Base-by-base conservation (phyloP, 2,113 vertebrate species). In the Misgurnus anguillicaudatus region DNA sequence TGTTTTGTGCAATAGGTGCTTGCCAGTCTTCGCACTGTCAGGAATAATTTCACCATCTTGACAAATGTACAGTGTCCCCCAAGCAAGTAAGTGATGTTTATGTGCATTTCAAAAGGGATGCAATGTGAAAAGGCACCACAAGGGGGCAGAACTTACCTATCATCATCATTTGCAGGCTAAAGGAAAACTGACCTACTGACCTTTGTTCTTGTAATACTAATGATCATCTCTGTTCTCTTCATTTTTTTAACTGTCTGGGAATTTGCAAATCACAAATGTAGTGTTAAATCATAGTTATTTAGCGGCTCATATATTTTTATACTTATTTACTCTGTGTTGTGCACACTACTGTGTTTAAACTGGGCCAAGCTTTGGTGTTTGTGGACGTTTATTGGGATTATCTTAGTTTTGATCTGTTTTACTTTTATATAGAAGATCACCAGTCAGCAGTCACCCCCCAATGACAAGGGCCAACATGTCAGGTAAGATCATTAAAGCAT, bases 31-130 rank as follows among this genome's bases (percentile, higher is more conserved):
- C 89, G 96, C 36, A 98, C 96, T 4, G 95, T 99, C 75, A 95
- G 98, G 85, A 98, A 96, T 90, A 99, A 99, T 88, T 96, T 98
- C 89, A 97, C 94, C 3, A 79, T 95, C 17, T 88, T 99, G 73
- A 98, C 98, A 66, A 98, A 98, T 83, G 90, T 98, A 21, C 96
- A 97, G 0, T 95, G 94, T 88, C 84, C 91, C 21, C 89, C 95
- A 75, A 96, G 92, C 89, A 99, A 95, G 98, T 99, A 94, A 94
- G 95, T 47, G 8, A 9, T 7, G 19, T 51, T 38, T 42, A 48
- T 3, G 19, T 47, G 8, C 1, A 5, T 61, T 17, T 60, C 16
- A 42, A n/a, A 17, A 5, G 58, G 38, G 51, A 5, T 74, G 76
- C 63, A 69, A 9, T 63, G 7, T n/a, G 4, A 9, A 13, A 9